phyloP scores from a whole-genome alignment of 2,888 invertebrate genomes.

The Chrysomela aeneicollis region DNA sequence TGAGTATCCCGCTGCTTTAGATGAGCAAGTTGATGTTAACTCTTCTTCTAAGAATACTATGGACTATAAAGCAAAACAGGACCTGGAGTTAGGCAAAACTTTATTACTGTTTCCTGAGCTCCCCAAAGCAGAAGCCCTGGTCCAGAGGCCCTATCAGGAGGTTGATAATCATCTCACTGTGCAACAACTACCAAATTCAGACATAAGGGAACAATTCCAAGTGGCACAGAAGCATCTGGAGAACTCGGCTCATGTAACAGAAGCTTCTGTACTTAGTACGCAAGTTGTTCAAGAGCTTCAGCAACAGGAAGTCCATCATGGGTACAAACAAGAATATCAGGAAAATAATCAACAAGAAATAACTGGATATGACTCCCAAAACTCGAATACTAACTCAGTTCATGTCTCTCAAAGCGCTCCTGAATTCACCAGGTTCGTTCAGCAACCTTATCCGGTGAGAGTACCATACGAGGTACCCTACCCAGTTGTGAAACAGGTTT shows the following conservation, averaged over 20 bases:
- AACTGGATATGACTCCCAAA: neutral
- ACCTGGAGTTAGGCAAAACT: conserved; percentile 61
- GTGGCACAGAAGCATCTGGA: conserved; percentile 23
- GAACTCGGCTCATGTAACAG: neutral
- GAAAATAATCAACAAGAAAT: conserved; percentile 25
- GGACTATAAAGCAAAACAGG: conserved; percentile 55
- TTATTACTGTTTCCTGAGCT: conserved; percentile 49
- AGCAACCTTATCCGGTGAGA: conserved; percentile 54
- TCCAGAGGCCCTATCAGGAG: conserved; percentile 14
- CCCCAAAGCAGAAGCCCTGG: neutral
- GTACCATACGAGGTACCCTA: conserved; percentile 49
- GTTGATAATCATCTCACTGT: conserved; percentile 31
- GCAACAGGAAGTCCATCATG: conserved; percentile 46
- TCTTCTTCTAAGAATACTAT: conserved; percentile 48
- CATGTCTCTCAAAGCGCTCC: conserved; percentile 48
- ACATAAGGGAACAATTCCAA: conserved; percentile 37
- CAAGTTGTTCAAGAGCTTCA: conserved; percentile 21
- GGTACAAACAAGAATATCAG: conserved; percentile 41
- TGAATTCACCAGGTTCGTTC: conserved; percentile 62
- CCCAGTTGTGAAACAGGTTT: conserved; percentile 47
- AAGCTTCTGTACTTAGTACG: neutral
- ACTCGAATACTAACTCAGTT: neutral
- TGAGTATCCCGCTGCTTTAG: conserved; percentile 60
- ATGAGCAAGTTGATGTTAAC: conserved; percentile 47
- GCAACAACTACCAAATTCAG: conserved; percentile 35